Evolutionary conservation across 1,140 invertebrate species (phyloP).

Genomic region (Ladona fulva): DNA sequence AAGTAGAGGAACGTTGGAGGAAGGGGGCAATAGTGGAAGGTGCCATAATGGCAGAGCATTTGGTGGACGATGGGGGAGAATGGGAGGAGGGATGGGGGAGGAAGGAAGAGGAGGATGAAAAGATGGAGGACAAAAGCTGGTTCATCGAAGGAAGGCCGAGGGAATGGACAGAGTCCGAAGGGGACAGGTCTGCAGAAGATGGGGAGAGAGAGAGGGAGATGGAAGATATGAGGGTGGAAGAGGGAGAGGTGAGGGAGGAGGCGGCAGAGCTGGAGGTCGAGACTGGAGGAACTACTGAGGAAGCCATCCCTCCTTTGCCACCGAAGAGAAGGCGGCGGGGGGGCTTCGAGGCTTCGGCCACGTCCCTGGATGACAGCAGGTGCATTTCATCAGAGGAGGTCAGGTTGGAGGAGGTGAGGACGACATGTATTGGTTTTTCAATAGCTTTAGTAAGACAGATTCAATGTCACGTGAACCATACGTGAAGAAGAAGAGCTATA

Average conservation of each 20-base stretch:
- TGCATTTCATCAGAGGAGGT: neutral
- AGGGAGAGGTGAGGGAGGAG: neutral
- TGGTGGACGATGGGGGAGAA: neutral
- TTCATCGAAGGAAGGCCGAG: no score
- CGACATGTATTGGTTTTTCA: no score
- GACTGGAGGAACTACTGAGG: neutral
- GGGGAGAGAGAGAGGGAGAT: neutral
- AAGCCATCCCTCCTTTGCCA: neutral
- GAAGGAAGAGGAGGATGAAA: neutral
- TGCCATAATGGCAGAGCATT: neutral
- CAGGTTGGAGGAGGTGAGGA: neutral
- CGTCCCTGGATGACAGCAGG: neutral
- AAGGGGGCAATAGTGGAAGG: neutral
- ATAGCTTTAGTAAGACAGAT: no score
- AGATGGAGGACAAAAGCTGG: neutral
- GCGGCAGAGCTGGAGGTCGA: neutral
- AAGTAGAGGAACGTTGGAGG: neutral
- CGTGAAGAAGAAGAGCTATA: no score
- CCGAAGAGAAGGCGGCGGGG: neutral
- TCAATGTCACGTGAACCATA: no score
- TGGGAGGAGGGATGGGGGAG: neutral
- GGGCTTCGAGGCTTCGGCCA: neutral
- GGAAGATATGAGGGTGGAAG: neutral
- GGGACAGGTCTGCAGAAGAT: neutral
- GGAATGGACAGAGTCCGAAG: no score